Conservation (phyloP, 2,888 invertebrate genomes). For the Lysandra coridon region DNA sequence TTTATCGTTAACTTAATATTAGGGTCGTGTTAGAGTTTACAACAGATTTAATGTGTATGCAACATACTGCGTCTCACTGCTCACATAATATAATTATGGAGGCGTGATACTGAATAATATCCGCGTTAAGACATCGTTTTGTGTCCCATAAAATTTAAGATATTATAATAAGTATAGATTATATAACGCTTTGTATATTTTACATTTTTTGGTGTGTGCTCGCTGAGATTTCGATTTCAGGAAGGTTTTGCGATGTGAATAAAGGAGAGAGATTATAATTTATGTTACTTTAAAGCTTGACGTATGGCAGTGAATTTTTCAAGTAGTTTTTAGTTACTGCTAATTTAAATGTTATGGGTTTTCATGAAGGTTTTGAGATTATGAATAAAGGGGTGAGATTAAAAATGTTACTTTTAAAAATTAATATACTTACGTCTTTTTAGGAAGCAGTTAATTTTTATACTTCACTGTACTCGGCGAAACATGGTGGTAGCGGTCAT, state of each 20-base stretch:
- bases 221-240: background rate
- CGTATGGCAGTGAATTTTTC: too few relatives aligned
- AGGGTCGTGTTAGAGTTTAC: background rate
- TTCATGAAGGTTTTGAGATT: too few relatives aligned
- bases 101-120: constrained; percentile 25
- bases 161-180: background rate
- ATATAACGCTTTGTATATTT: background rate
- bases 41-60: background rate
- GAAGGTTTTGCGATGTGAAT: background rate
- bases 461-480: too few relatives aligned
- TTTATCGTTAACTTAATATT: background rate
- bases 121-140: background rate
- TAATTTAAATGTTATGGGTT: too few relatives aligned
- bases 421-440: too few relatives aligned
- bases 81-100: background rate
- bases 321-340: too few relatives aligned
- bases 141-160: constrained; percentile 22
- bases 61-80: constrained; percentile 14
- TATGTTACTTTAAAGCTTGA: too few relatives aligned
- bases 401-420: too few relatives aligned
- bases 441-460: too few relatives aligned
- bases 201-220: background rate
- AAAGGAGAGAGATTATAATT: too few relatives aligned
- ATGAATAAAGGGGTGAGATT: too few relatives aligned
- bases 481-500: too few relatives aligned